Percentiles rank a stretch among this genome's conserved stretches.
Evolutionary conservation across 2,797 vertebrate species (phyloP).

Genomic region (Cyclura pinguis): DNA sequence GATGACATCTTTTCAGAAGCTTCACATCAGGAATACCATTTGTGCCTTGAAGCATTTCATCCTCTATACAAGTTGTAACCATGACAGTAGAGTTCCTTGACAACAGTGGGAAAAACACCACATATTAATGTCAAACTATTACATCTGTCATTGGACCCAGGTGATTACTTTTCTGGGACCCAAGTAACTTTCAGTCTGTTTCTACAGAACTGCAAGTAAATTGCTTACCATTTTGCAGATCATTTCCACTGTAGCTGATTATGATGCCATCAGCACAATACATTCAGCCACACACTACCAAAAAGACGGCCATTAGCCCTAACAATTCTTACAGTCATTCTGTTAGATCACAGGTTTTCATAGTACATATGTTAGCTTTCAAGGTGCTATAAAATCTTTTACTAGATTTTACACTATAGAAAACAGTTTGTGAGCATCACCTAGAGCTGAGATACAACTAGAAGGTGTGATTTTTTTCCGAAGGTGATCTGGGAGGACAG

Average conservation of each 20-base stretch:
- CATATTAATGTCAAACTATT: slow-evolving; percentile 29
- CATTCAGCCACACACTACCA: background rate
- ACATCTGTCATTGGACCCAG: background rate
- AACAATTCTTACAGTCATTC: background rate
- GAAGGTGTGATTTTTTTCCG: background rate
- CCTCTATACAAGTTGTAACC: slow-evolving; percentile 51
- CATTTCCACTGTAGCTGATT: background rate
- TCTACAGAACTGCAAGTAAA: background rate
- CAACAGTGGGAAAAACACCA: slow-evolving; percentile 43
- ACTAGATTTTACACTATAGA: background rate
- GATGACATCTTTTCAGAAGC: slow-evolving; percentile 32
- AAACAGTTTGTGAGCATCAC: background rate
- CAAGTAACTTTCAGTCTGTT: background rate
- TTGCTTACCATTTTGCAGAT: background rate
- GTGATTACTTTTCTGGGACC: background rate
- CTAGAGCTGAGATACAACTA: background rate
- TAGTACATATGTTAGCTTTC: background rate
- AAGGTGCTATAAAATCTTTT: background rate
- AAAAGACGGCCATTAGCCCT: background rate
- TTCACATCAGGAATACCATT: background rate
- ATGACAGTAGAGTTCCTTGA: slow-evolving; percentile 67
- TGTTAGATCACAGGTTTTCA: background rate
- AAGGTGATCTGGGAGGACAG: background rate
- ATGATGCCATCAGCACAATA: background rate
- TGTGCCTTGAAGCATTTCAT: slow-evolving; percentile 35